Percentiles rank a stretch among this genome's conserved stretches.
Evolutionary conservation across 2,113 vertebrate genomes (phyloP).

Genomic region (Echinops telfairi): DNA sequence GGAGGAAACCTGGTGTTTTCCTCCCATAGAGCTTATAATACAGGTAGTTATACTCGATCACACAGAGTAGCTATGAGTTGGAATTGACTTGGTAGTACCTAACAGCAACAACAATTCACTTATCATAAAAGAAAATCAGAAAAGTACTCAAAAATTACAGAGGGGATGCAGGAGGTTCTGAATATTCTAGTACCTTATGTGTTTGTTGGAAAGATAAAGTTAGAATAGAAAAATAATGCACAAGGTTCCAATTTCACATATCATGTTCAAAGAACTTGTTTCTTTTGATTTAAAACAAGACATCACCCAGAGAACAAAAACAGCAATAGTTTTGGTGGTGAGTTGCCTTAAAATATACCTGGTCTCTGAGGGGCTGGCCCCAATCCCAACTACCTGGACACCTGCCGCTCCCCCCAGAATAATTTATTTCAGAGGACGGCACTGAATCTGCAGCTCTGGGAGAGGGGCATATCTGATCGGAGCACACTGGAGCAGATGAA

Average conservation of each 20-base stretch:
- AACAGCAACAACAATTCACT: background rate
- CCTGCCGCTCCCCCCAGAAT: too few species aligned
- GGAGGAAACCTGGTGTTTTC: background rate
- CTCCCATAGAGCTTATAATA: background rate
- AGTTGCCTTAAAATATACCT: background rate
- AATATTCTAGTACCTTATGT: constrained; percentile 17
- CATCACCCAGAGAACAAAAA: background rate
- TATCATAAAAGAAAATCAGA: background rate
- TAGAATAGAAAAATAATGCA: background rate
- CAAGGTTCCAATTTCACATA: background rate
- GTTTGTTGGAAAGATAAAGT: constrained; percentile 24
- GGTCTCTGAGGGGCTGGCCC: too few species aligned
- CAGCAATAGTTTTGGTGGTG: background rate
- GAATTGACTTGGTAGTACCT: background rate
- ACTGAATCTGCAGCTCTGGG: too few species aligned
- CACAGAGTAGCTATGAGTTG: background rate
- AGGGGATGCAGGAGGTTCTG: background rate
- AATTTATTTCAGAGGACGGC: too few species aligned
- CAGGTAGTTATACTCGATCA: background rate
- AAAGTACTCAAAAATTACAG: background rate
- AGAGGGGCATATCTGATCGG: too few species aligned
- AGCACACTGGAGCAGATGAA: too few species aligned
- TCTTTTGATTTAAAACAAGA: constrained; percentile 5
- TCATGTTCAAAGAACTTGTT: constrained; percentile 1
- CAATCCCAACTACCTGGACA: too few species aligned